These are phyloP conservation scores for Poecilia picta DNA, from an alignment of 2,797 vertebrate genomes.

Conservation along the genomic window DNA sequence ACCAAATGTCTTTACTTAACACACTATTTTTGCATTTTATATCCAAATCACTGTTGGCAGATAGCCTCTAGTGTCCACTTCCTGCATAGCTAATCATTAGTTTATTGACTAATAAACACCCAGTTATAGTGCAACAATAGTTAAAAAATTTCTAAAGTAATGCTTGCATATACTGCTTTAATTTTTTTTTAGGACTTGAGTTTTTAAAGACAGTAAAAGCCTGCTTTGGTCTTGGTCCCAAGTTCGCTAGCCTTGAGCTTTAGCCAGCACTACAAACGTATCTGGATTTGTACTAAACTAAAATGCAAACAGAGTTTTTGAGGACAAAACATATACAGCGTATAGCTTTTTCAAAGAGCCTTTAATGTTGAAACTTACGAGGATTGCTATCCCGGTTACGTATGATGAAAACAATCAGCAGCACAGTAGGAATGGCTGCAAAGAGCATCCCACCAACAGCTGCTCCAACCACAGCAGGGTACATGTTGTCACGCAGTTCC, in stretches of 20 bases:
- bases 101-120: background rate
- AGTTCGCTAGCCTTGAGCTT: background rate
- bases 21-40: background rate
- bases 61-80: background rate
- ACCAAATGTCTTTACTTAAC: background rate
- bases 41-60: background rate
- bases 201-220: background rate
- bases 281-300: background rate
- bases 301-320: background rate
- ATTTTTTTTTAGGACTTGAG: background rate
- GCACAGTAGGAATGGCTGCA: constrained; percentile 76
- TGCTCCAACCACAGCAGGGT: constrained; percentile 88
- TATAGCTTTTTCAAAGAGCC: background rate
- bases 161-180: background rate
- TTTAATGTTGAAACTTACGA: constrained; percentile 76
- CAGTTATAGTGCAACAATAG: background rate
- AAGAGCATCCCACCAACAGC: constrained; percentile 87
- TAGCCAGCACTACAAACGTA: background rate
- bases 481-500: constrained; percentile 84
- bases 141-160: background rate
- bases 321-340: background rate
- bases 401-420: constrained; percentile 85
- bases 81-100: background rate
- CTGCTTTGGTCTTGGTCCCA: background rate
- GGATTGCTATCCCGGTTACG: constrained; percentile 86